Base-by-base conservation (phyloP, 2,113 vertebrate genomes). In the Nesospiza acunhae region DNA sequence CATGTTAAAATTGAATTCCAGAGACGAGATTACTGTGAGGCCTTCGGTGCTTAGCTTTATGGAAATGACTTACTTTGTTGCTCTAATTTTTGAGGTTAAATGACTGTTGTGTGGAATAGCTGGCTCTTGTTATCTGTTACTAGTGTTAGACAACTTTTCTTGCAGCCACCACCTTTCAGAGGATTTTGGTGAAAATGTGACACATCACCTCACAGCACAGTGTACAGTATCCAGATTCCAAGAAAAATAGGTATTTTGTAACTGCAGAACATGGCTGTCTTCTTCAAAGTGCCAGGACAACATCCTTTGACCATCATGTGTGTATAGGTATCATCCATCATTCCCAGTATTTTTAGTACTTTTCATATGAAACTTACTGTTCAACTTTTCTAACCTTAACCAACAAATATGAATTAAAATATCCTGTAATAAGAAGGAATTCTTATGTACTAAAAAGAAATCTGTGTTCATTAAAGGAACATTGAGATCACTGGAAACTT, bases 401-500 rank as follows among this genome's bases (percentile, higher is more conserved):
- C 55, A 81, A 79, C 58, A 89, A 88, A 76, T 68, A 60, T 6
- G 15, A 92, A 50, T 87, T 60, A 58, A 94, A 87, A 85, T 76
- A 59, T 44, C 31, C 77, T 77, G 5, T 41, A 74, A 81, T 49
- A 78, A 82, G 84, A 85, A 84, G n/a, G 22, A 77, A 93, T 86
- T 79, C 50, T 66, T 83, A 44, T 30, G 35, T 67, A n/a, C 37
- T 87, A 81, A 68, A 86, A 94, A 88, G 66, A 92, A 95, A 93
- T 84, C 49, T n/a, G 18, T 55, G 49, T 85, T 96, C 87, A 56
- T 96, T 87, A 94, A 96, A 93, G 56, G 89, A 96, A 69, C 62
- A 35, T 7, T 97, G 89, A 94, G 77, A 87, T 96, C 82, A 77
- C 73, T 92, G 67, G 47, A 75, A 96, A 91, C 84, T 89, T 96